Evolutionary conservation across 2,113 vertebrate species (phyloP), one percentile per base, ranked within the genome.

Genomic region (Pelusios castaneus): DNA sequence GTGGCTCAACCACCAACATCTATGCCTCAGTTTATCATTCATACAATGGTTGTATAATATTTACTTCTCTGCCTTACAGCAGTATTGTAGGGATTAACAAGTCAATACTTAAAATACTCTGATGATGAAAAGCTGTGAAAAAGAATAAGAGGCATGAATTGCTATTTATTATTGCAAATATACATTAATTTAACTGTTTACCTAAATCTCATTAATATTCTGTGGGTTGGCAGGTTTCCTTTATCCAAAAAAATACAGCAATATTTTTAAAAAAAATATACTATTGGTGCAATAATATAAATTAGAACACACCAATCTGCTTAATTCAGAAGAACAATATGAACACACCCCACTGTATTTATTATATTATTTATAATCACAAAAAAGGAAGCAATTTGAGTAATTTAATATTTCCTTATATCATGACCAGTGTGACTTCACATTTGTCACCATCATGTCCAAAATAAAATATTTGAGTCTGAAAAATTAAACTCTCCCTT

Each of bases 1-100:
- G 31, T 52, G 34, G 10, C 4, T 94, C 81, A 60, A 51, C 34
- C 70, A 85, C 11, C 80, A 52, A 86, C 70, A 90, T 25, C 67
- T 93, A 29, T 79, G 78, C 80, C 45, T 94, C 51, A 87, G 34
- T 85, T 91, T 94, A 93, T 90, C n/a, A 45, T 51, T 38, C 91
- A 47, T 63, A n/a, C 70, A 38, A n/a, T 25, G 8, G 49, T 60
- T 87, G 31, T 38, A 85, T 4, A 58, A 41, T 27, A 56, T 60
- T 67, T 93, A 92, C 9, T 89, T 94, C 93, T 82, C 60, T 96
- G 75, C 49, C 60, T 87, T 83, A 87, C 12, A 88, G 79, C 52
- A 92, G 16, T 8, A 38, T 88, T 76, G 34, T 45, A 82, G 63
- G 47, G 29, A 90, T 91, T 95, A 96, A 95, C 91, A 92, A 96